These are phyloP conservation scores for Agrenia bidenticulata DNA, from an alignment of 2,888 invertebrate genomes.

Conservation along the genomic window DNA sequence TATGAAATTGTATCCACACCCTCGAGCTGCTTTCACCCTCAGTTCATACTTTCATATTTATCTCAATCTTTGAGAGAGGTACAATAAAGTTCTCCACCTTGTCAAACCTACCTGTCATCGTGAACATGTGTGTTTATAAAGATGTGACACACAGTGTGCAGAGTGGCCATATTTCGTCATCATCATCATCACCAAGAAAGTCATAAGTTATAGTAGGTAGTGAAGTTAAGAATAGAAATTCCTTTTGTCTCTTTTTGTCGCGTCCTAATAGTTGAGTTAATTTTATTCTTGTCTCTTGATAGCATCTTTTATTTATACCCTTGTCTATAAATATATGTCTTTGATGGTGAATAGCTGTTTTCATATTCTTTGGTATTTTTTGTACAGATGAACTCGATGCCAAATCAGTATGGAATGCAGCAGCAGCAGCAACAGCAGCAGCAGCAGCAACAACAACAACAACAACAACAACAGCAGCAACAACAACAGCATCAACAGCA, in stretches of 20 bases:
- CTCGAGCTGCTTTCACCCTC: too few species aligned
- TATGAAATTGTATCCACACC: too few species aligned
- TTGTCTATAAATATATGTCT: slow-evolving; percentile 2
- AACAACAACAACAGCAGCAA: slow-evolving; percentile 11
- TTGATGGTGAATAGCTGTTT: neutral
- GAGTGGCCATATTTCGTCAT: too few species aligned
- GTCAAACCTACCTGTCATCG: too few species aligned
- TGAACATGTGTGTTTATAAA: too few species aligned
- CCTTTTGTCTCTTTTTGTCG: neutral
- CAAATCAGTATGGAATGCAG: slow-evolving; percentile 52
- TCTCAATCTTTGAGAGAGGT: too few species aligned
- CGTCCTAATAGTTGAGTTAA: slow-evolving; percentile 8
- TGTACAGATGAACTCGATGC: slow-evolving; percentile 49
- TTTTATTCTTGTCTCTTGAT: too few species aligned
- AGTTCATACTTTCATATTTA: too few species aligned
- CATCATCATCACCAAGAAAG: neutral
- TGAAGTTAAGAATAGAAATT: neutral
- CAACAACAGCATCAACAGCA: slow-evolving; percentile 29
- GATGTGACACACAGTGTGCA: too few species aligned
- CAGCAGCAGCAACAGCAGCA: slow-evolving; percentile 26
- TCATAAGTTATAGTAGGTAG: neutral
- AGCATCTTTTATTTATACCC: too few species aligned
- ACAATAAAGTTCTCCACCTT: too few species aligned
- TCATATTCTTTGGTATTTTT: neutral
- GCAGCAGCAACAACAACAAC: slow-evolving; percentile 9